Evolutionary conservation across 2,888 invertebrate species (phyloP), one percentile per base, ranked within the genome.

Genomic region (Caenorhabditis parvicauda): DNA sequence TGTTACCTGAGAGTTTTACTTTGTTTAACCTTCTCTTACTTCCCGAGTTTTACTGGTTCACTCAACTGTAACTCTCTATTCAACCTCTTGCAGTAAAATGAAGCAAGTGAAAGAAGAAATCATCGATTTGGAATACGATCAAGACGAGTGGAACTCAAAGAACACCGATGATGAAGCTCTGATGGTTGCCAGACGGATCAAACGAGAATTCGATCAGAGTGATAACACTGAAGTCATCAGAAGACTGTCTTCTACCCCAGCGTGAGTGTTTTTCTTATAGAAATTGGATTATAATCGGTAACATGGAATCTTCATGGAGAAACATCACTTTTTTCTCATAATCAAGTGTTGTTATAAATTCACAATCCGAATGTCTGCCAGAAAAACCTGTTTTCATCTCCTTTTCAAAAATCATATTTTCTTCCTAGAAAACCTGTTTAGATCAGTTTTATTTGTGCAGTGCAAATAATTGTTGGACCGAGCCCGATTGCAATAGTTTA

Each of bases 151-250:
- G 63, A 14, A 32, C 35, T 43, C 52, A 19, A 32, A 22, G 4
- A 52, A 50, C 25, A 35, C 59, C 28, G 64, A 64, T 14, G 61
- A 61, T 17, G 67, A 67, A 17, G 60, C 64, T 21, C 43, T 67
- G 14, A 45, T 67, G 49, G 59, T 67, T 9, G 67, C 67, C 6
- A 43, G 61, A 44, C 59, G 43, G 43, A 67, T 67, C 32, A 67
- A 67, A 48, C 59, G 64, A 53, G 67, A 67, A 42, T 61, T 67
- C n/a, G 3, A 21, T 21, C 58, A 59, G n/a, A 32, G n/a, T n/a
- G n/a, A n/a, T n/a, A n/a, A n/a, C n/a, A n/a, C n/a, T 5, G 48
- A 61, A 32, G 53, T 46, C 2, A 39, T 50, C 12, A 44, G 48
- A 9, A 38, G 52, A 12, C 45, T 53, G 2, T 42, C 59, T 14